Evolutionary conservation across 2,888 invertebrate species (phyloP).

Genomic region (Harmothoe impar): DNA sequence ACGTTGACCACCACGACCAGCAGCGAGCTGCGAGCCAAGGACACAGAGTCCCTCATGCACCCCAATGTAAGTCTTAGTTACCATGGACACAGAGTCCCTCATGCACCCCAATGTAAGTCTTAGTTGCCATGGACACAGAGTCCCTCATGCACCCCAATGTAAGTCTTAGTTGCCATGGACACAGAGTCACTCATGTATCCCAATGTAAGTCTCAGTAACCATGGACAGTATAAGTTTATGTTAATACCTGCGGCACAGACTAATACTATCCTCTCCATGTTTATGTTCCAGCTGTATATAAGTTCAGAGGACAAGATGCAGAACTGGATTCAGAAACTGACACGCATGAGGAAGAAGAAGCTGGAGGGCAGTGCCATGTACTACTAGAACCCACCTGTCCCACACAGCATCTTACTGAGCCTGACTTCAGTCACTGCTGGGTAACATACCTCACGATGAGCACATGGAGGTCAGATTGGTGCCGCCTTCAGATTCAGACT

Average conservation of each 20-base stretch:
- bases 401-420: too few relatives aligned
- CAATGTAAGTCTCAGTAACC: conserved; percentile 13
- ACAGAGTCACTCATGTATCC: conserved; percentile 49
- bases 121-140: conserved; percentile 41
- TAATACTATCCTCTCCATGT: too few relatives aligned
- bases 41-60: conserved; percentile 49
- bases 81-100: conserved; percentile 37
- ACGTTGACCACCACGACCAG: not conserved
- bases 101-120: conserved; percentile 54
- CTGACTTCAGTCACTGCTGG: too few relatives aligned
- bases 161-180: conserved; percentile 19
- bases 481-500: too few relatives aligned
- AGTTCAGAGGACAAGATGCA: conserved; percentile 50
- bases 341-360: conserved; percentile 1
- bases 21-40: conserved; percentile 55
- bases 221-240: too few relatives aligned
- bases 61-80: conserved; percentile 41
- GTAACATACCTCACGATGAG: too few relatives aligned
- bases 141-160: conserved; percentile 49
- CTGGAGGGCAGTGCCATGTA: conserved; percentile 43
- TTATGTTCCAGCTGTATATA: conserved; percentile 29
- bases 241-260: too few relatives aligned
- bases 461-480: too few relatives aligned
- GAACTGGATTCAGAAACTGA: conserved; percentile 40
- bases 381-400: not conserved